Base-by-base conservation (phyloP, 1,140 invertebrate species). In the Chlorops oryzae region DNA sequence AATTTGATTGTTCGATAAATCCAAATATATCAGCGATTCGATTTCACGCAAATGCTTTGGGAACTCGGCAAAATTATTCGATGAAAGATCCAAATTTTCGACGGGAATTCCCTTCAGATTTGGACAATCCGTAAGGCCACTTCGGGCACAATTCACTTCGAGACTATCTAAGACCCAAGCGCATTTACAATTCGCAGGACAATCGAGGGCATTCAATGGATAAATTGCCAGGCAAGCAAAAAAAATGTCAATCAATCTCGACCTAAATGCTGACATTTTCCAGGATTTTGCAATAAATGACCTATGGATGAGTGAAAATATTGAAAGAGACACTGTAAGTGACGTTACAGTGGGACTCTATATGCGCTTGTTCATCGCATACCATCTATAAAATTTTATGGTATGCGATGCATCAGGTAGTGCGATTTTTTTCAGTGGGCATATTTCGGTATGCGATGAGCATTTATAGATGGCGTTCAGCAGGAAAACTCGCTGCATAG, bases 1-100 rank as follows among this genome's bases (percentile, higher is more conserved):
- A 20, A 82, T 72, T 39, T 65, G 54, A 57, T 83, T 83, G 27
- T 73, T 62, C 20, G 79, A 80, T 17, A 82, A 47, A 60, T 82
- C 78, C 38, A 83, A 63, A 28, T 66, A 69, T 38, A 74, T 58
- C 39, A 83, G 60, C n/a, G 75, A 73, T 24, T 64, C 35, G 57
- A 73, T 67, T 23, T 70, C 47, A 12, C 65, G 45, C 59, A 73
- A 55, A 51, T 73, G 65, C 2, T 48, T 39, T n/a, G 81, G 80
- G 55, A 81, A 78, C 13, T 63, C 58, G 0, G 52, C 43, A 38
- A 82, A 81, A 12, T 74, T 42, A 48, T 80, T 80, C 45, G 75
- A 73, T 0, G 76, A 74, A 27, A 80, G 50, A 24, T 77, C 63
- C 46, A 80, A 42, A 15, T 74, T 69, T 52, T 78, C 71, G 18